phyloP scores from a whole-genome alignment of 1,140 invertebrate species.

The Amyelois transitella region DNA sequence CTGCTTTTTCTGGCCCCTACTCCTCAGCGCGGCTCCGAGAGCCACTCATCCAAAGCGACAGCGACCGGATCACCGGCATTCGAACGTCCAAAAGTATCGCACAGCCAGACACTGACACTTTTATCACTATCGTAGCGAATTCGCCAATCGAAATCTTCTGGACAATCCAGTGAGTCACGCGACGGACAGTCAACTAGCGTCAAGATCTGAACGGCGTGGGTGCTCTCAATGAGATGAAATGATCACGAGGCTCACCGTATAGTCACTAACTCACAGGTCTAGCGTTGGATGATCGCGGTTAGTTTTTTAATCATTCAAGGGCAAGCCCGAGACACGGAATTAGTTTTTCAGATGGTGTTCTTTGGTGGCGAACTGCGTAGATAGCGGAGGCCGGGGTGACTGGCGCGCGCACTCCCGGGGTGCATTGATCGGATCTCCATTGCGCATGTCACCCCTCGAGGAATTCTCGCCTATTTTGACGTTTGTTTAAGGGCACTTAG shows the following conservation, averaged over 20 bases:
- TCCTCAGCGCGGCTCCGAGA: conserved; percentile 41
- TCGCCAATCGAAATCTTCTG: conserved; percentile 40
- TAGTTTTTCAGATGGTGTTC: conserved; percentile 51
- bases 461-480: conserved; percentile 59
- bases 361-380: conserved; percentile 65
- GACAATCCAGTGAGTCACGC: conserved; percentile 66
- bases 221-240: conserved; percentile 44
- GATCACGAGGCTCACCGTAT: conserved; percentile 23
- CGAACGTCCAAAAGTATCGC: conserved; percentile 42
- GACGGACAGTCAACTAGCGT: conserved; percentile 29
- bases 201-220: conserved; percentile 36
- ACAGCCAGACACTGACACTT: conserved; percentile 27
- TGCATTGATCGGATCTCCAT: conserved; percentile 61
- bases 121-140: conserved; percentile 36
- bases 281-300: conserved; percentile 28
- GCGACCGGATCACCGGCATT: conserved; percentile 52
- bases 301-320: conserved; percentile 46
- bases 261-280: conserved; percentile 24
- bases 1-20: conserved; percentile 45
- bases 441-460: conserved; percentile 53
- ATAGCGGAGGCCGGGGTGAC: conserved; percentile 40
- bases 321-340: conserved; percentile 39
- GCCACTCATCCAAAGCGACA: conserved; percentile 40
- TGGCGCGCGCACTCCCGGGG: conserved; percentile 62
- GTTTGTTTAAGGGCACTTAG: conserved; percentile 37